A percentile compares a stretch with the other conserved stretches of the same genome.
phyloP scores from a whole-genome alignment of 2,797 vertebrate species.

The Diglossa cyanea region DNA sequence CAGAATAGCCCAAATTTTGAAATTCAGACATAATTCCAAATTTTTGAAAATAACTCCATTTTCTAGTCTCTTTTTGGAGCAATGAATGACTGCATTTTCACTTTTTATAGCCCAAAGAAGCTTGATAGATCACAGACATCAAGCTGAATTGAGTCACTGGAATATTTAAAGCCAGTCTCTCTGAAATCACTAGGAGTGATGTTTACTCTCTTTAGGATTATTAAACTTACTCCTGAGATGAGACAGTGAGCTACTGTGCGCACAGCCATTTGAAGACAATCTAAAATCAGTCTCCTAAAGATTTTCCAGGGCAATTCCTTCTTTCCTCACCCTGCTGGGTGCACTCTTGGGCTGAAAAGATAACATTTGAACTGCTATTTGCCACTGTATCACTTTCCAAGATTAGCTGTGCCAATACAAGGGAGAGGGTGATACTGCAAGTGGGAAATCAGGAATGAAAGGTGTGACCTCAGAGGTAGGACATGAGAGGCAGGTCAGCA shows the following conservation, averaged over 20 bases:
- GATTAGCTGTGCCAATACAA: too few species aligned
- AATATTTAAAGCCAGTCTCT: background rate
- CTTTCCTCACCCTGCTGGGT: rapidly evolving
- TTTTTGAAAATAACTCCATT: background rate
- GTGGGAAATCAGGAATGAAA: background rate
- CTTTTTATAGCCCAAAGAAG: background rate
- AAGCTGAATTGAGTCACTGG: background rate
- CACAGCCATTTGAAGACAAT: background rate
- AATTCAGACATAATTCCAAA: background rate
- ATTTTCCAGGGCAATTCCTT: background rate
- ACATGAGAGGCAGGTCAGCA: background rate
- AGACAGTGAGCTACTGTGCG: background rate
- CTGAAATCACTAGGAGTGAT: background rate
- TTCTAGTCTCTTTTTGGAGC: background rate
- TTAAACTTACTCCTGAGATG: background rate
- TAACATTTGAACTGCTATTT: background rate
- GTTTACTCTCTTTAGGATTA: background rate
- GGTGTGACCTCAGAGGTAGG: background rate
- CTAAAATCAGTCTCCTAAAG: background rate
- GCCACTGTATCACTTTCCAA: background rate
- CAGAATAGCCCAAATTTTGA: background rate
- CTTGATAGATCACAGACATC: background rate
- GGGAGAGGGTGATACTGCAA: background rate
- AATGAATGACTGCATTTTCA: background rate
- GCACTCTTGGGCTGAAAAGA: background rate